Base-by-base conservation (phyloP, 2,888 invertebrate genomes). In the Pyrrhosoma nymphula region DNA sequence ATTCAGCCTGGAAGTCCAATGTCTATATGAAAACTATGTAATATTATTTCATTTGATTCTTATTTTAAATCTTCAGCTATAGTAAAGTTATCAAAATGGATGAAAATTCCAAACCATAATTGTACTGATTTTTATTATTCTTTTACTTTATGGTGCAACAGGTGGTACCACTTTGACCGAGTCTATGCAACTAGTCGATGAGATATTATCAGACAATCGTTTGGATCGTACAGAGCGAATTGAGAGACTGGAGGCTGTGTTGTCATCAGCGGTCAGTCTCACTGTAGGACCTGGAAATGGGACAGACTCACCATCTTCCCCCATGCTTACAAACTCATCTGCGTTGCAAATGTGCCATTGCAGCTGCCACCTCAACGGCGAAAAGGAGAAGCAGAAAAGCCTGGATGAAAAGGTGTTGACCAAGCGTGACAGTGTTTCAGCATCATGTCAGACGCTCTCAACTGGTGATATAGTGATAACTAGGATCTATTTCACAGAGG, bases 401-500 rank as follows among this genome's bases (percentile, higher is more conserved):
- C 14, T 56, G n/a, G 35, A 56, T 47, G 35, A 63, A 55, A 95
- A 95, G 95, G 63, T 63, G 18, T 56, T n/a, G 26, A 47, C 18
- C 35, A 56, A 60, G 55, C 63, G 75, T 55, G 69, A 69, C 55
- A 97, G 97, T 95, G 96, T 96, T 75, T 95, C 96, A 93, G 95
- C 60, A 75, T 98, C 98, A 63, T 98, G 98, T 95, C 99, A 99
- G 97, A 99, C 99, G 2, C 97, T 99, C 91, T 99, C 99, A 96
- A 99, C 99, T 35, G 99, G 99, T 95, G 99, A 99, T 97, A 98
- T 99, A 96, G 99, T 99, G 95, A 99, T 99, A 96, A 99, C 99
- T 90, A 98, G 98, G 97, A 98, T 99, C 96, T 98, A 97, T 96
- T 97, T 97, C 96, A 97, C 97, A 89, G 97, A 98, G 96, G 97